A percentile compares a stretch with the other conserved stretches of the same genome.
Conservation (phyloP, 2,797 vertebrate species). For the Sebastiscus albofasciatus region DNA sequence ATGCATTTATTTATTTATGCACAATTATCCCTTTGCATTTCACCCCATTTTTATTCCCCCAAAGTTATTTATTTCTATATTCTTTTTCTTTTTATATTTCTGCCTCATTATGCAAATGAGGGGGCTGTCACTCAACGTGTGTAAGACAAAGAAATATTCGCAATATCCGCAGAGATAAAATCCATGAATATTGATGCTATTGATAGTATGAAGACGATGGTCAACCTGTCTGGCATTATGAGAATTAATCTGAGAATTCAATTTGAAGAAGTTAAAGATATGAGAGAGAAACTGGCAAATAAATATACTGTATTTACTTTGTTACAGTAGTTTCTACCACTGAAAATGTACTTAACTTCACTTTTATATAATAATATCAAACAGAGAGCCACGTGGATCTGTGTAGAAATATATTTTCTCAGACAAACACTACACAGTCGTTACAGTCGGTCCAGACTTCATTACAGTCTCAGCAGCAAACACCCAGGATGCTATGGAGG, state of each 20-base stretch:
- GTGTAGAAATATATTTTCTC: constrained; percentile 62
- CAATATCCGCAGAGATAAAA: no score
- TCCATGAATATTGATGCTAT: no score
- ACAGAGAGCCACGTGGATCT: background rate
- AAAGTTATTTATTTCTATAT: no score
- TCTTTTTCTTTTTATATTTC: no score
- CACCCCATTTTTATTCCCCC: no score
- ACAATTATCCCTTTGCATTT: no score
- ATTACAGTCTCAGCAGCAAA: background rate
- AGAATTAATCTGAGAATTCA: background rate
- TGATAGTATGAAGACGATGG: no score
- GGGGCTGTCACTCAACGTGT: no score
- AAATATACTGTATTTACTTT: background rate
- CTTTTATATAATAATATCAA: background rate
- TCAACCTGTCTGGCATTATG: background rate
- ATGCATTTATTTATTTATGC: no score
- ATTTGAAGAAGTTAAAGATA: background rate
- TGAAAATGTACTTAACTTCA: background rate
- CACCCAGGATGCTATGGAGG: background rate
- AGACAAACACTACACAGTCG: constrained; percentile 27
- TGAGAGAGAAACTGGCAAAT: background rate
- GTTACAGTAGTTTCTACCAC: background rate
- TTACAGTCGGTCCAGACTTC: background rate
- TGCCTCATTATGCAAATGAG: no score
- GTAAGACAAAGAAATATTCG: no score